phyloP scores from a whole-genome alignment of 2,113 vertebrate genomes.

The Ctenodactylus gundi region DNA sequence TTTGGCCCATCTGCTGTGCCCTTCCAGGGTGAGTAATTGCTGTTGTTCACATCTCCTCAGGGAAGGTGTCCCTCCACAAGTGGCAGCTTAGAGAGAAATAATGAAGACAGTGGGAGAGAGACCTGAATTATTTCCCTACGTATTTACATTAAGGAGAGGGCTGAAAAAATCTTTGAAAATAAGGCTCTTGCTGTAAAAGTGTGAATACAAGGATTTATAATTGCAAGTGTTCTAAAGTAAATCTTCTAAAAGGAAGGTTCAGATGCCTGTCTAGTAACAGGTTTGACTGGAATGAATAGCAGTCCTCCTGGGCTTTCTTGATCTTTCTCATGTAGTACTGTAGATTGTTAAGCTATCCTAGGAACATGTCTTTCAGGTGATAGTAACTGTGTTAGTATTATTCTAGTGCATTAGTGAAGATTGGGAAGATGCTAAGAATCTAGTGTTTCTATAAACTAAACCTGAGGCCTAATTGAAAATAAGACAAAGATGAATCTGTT shows the following conservation, averaged over 20 bases:
- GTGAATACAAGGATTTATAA: background rate
- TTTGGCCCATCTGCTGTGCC: too few species aligned
- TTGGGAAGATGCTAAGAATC: background rate
- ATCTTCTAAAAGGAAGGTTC: too few species aligned
- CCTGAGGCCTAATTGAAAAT: background rate
- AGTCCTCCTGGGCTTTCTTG: background rate
- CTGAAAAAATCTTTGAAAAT: background rate
- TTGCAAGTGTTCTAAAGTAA: background rate
- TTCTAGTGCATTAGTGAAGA: rapidly evolving
- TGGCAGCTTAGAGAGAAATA: background rate
- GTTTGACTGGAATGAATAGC: too few species aligned
- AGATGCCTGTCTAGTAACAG: background rate
- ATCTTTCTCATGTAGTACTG: background rate
- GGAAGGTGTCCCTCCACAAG: too few species aligned
- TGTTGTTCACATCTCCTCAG: too few species aligned
- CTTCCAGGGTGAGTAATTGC: too few species aligned
- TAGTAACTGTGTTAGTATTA: background rate
- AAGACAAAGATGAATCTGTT: background rate
- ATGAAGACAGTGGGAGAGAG: background rate
- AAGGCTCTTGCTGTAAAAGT: background rate
- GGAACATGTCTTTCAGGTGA: background rate
- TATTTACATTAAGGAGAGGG: background rate
- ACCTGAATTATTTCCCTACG: background rate
- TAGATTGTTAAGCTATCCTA: background rate
- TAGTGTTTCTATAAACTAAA: background rate